A percentile compares a stretch with the other conserved stretches of the same genome.
Evolutionary conservation across 2,888 invertebrate species (phyloP).

Genomic region (Metopia argyrocephala): DNA sequence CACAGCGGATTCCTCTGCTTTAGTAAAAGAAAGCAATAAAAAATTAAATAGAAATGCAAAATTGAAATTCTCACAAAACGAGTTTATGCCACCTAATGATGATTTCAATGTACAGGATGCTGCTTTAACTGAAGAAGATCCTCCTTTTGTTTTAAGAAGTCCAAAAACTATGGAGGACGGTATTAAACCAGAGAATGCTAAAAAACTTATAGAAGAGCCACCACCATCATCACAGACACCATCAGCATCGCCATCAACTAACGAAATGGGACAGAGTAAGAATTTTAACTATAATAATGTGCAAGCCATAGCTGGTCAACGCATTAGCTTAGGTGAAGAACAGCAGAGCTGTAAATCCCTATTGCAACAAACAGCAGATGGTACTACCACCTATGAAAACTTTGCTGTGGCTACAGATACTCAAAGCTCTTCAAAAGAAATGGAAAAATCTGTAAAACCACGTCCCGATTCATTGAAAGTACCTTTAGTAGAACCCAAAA

Average conservation of each 20-base stretch:
- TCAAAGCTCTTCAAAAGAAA: slow-evolving; percentile 2
- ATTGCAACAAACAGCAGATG: slow-evolving; percentile 74
- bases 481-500: slow-evolving; percentile 69
- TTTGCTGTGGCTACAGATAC: slow-evolving; percentile 23
- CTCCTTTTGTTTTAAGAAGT: slow-evolving; percentile 55
- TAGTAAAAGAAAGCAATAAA: slow-evolving; percentile 8
- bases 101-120: slow-evolving; percentile 79
- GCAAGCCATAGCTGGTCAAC: slow-evolving; percentile 84
- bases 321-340: slow-evolving; percentile 82
- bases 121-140: slow-evolving; percentile 72
- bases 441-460: slow-evolving; percentile 43
- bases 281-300: slow-evolving; percentile 79
- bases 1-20: slow-evolving; percentile 15
- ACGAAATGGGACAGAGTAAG: slow-evolving; percentile 41
- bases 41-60: slow-evolving; percentile 56
- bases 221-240: not conserved
- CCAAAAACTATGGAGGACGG: slow-evolving; percentile 37
- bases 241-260: not conserved
- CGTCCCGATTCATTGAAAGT: slow-evolving; percentile 49
- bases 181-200: slow-evolving; percentile 39
- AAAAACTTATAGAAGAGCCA: slow-evolving; percentile 36
- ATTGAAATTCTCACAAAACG: slow-evolving; percentile 75
- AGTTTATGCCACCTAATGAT: slow-evolving; percentile 79
- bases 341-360: slow-evolving; percentile 74
- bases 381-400: slow-evolving; percentile 77